Evolutionary conservation across 1,140 invertebrate genomes (phyloP), one percentile per base, ranked within the genome.

Genomic region (Drosophila ogumai): DNA sequence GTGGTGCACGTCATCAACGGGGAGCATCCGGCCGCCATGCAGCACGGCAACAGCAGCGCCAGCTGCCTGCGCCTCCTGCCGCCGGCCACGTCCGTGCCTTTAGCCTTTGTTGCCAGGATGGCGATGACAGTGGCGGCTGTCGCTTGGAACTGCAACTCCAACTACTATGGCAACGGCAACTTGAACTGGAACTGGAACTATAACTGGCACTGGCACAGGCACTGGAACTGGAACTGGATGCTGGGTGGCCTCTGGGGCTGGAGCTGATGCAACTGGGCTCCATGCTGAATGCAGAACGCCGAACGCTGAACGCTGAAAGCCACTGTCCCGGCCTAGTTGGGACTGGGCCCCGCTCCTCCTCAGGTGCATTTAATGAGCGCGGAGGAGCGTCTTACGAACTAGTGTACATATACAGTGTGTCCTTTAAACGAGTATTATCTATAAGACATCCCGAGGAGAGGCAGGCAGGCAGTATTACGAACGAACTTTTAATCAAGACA

Each of bases 21-120:
- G 5, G 95, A 96, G 91, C 94, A 95, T 92, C 96, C 95, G 58
- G 96, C 95, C 12, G 96, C 96, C 50, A 96, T 96, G 95, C 96
- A 96, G 91, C 91, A 95, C 94, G 73, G 94, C 93, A 68, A 94
- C 93, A 74, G 93, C 93, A 81, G 93, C 93, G 55, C 93, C 68
- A 91, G 79, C 82, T 81, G 77, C 74, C 69, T 85, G 69, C 85
- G 74, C 44, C 78, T 46, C 36, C 67, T 41, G 17, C 56, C 54
- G 15, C 56, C 59, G 8, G 61, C 68, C 73, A 81, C 67, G 54
- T 72, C 82, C 68, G 82, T 88, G 85, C 85, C 85, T 90, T 88
- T 67, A 78, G 76, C 66, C 54, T 56, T 80, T 72, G 85, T 80
- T 81, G 71, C 82, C 64, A 64, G 40, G 54, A 65, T 68, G 44